These are phyloP conservation scores for Nibea albiflora DNA, from an alignment of 2,113 vertebrate species.

Conservation along the genomic window DNA sequence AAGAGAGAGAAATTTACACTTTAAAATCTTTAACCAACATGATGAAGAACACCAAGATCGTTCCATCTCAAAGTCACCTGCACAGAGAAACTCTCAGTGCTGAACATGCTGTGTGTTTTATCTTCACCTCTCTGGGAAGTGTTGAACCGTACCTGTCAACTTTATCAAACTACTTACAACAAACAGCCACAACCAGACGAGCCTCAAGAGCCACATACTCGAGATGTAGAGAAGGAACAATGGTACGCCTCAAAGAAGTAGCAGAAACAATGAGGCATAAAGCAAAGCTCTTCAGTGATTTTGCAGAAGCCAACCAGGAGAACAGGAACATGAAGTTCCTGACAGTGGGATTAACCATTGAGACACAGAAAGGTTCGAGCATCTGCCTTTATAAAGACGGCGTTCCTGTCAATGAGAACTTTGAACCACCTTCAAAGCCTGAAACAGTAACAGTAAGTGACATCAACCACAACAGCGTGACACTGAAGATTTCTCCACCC, in stretches of 20 bases:
- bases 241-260: slow-evolving; percentile 25
- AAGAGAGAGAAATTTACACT: slow-evolving; percentile 44
- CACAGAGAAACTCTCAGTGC: not conserved
- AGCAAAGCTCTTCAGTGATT: slow-evolving; percentile 54
- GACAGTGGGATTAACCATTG: slow-evolving; percentile 14
- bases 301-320: slow-evolving; percentile 58
- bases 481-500: slow-evolving; percentile 49
- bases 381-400: slow-evolving; percentile 48
- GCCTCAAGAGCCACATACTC: not conserved
- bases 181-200: not conserved
- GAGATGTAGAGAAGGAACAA: slow-evolving; percentile 41
- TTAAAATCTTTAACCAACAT: slow-evolving; percentile 28
- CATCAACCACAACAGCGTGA: slow-evolving; percentile 53
- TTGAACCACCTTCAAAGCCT: slow-evolving; percentile 59
- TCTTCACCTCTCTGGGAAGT: slow-evolving; percentile 59
- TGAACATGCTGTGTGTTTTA: slow-evolving; percentile 42
- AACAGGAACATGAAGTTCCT: slow-evolving; percentile 40
- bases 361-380: not conserved
- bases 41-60: slow-evolving; percentile 44
- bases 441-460: slow-evolving; percentile 23
- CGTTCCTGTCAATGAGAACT: slow-evolving; percentile 1
- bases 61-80: not conserved
- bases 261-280: not conserved
- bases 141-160: slow-evolving; percentile 47
- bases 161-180: slow-evolving; percentile 37